These are phyloP conservation scores for Alcedo quadribrachys DNA, from an alignment of 2,797 vertebrate species.

Conservation along the genomic window DNA sequence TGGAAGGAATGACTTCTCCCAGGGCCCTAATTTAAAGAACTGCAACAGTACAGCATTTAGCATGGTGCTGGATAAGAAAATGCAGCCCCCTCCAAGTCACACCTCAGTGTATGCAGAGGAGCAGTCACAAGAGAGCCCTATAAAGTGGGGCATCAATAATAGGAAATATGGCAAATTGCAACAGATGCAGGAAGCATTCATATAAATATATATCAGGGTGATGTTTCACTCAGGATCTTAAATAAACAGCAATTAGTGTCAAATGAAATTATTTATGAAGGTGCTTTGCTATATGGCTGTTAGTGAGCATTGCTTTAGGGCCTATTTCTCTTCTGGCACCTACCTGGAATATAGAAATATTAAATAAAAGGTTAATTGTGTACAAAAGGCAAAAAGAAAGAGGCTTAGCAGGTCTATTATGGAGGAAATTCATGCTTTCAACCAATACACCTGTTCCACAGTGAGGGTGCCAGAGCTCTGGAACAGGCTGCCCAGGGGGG, in stretches of 20 bases:
- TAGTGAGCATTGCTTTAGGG: slow-evolving; percentile 29
- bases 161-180: background rate
- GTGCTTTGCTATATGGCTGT: background rate
- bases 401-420: slow-evolving; percentile 19
- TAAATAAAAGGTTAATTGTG: slow-evolving; percentile 56
- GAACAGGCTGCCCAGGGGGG: too few species aligned
- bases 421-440: slow-evolving; percentile 40
- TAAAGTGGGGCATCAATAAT: background rate
- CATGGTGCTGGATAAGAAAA: background rate
- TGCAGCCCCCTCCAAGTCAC: background rate
- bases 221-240: slow-evolving; percentile 5
- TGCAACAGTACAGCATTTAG: background rate
- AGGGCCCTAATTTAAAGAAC: background rate
- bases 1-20: background rate
- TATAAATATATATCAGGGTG: background rate
- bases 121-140: background rate
- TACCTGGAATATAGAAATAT: slow-evolving; percentile 18
- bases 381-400: slow-evolving; percentile 13
- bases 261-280: slow-evolving; percentile 47
- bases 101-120: background rate
- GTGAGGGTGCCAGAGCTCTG: too few species aligned
- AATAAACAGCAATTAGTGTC: slow-evolving; percentile 54
- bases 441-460: background rate
- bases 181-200: background rate
- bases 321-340: slow-evolving; percentile 24